phyloP scores from a whole-genome alignment of 2,797 vertebrate species.

The Anisognathus igniventris region DNA sequence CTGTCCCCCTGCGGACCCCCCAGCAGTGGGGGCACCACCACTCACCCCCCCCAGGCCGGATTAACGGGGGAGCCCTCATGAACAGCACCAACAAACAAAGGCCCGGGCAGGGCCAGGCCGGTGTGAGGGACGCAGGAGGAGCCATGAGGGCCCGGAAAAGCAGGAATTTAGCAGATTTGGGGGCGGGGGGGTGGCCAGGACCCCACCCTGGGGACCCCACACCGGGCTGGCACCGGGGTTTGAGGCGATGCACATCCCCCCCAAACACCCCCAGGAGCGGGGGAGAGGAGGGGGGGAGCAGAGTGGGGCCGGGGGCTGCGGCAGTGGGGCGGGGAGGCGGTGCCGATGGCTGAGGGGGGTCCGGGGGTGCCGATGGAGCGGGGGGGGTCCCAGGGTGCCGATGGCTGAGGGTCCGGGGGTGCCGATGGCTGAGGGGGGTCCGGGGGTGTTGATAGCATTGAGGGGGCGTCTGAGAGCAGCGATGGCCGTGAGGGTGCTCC shows the following conservation, averaged over 20 bases:
- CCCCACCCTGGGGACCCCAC: accelerated
- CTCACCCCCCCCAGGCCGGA: accelerated
- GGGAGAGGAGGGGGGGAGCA: not conserved
- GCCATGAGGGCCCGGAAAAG: not conserved
- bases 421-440: too few relatives aligned
- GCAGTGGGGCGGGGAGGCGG: too few relatives aligned
- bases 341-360: too few relatives aligned
- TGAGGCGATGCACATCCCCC: not conserved
- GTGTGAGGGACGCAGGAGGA: not conserved
- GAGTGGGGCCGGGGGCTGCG: not conserved
- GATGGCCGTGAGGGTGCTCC: too few relatives aligned
- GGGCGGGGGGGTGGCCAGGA: accelerated
- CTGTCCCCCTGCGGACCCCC: not conserved
- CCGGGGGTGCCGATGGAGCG: too few relatives aligned
- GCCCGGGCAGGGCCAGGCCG: accelerated
- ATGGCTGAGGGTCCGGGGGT: too few relatives aligned
- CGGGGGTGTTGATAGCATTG: too few relatives aligned
- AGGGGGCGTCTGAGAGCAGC: too few relatives aligned
- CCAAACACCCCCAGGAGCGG: accelerated
- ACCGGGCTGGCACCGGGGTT: not conserved
- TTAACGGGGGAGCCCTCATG: not conserved
- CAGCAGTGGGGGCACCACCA: accelerated
- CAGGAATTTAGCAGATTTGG: not conserved
- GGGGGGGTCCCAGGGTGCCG: not conserved
- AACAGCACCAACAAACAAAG: not conserved